Base-by-base conservation (phyloP, 2,888 invertebrate genomes). In the Heliothis peltigera region DNA sequence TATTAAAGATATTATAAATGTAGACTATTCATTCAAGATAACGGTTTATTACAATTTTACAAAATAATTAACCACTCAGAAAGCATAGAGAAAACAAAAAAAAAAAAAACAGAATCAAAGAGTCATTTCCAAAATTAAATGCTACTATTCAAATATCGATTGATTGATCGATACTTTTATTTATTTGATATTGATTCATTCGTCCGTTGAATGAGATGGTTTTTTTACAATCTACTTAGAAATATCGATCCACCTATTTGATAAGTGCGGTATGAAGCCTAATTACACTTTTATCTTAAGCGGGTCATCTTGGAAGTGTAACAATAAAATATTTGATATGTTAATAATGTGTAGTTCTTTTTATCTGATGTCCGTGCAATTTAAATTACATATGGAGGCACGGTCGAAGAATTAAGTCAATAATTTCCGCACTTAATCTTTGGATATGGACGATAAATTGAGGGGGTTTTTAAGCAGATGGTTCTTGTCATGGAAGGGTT, bases 91-190 rank as follows among this genome's bases (percentile, higher is more conserved):
- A 64, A 55, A 59, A 58, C 48, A 52, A 66, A 35, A 59, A 43
- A 49, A 47, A 61, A 53, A 43, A 18, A 32, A 35, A n/a, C 46
- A n/a, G 55, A 72, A 67, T 65, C 43, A 75, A 80, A 81, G 74
- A 82, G 76, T 83, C 73, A 87, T 86, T 89, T 86, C 84, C 82
- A 82, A 87, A 88, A 84, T 80, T 86, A 81, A 87, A 83, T 77
- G 84, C 87, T 77, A 72, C 70, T 89, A 91, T 92, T 93, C 91
- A 89, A 91, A 93, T 89, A 92, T 88, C 86, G 89, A 88, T 89
- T 93, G 94, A 94, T 93, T 91, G 93, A 94, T 94, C 90, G 92
- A 85, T 91, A 89, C 89, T 89, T 90, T 89, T 91, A 91, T 91
- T 90, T 89, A 84, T 88, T 83, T 83, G 90, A 90, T 91, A 92